Conservation (phyloP, 2,888 invertebrate species). For the Invenusta paracnida region DNA sequence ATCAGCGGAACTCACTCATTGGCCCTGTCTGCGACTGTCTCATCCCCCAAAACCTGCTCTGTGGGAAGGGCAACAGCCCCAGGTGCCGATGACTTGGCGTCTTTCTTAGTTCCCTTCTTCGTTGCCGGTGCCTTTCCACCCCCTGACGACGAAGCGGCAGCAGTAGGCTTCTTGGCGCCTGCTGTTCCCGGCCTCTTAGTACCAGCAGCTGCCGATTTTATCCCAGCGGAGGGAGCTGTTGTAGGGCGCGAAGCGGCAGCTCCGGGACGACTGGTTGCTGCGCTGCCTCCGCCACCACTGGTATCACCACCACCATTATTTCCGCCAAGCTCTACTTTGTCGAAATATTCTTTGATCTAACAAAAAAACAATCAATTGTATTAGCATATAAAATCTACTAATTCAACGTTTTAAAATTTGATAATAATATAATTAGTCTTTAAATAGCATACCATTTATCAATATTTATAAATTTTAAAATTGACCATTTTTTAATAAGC, state of each 20-base stretch:
- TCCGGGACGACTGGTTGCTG: constrained; percentile 44
- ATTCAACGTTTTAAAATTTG: too few relatives aligned
- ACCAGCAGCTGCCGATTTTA: background rate
- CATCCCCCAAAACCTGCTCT: constrained; percentile 60
- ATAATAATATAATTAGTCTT: too few relatives aligned
- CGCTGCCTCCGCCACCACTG: constrained; percentile 45
- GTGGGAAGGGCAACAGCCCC: constrained; percentile 40
- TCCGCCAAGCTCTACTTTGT: constrained; percentile 72
- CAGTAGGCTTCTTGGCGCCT: constrained; percentile 41
- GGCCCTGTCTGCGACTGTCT: constrained; percentile 74
- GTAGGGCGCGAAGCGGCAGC: background rate
- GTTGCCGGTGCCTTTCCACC: background rate
- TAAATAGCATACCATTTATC: too few relatives aligned
- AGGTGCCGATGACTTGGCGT: constrained; percentile 46
- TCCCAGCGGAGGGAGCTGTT: background rate
- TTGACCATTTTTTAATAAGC: too few relatives aligned
- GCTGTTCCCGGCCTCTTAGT: constrained; percentile 27
- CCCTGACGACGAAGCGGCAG: constrained; percentile 46
- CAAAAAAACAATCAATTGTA: too few relatives aligned
- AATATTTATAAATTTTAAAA: too few relatives aligned
- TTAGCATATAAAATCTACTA: too few relatives aligned
- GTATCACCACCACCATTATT: constrained; percentile 48
- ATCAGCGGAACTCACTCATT: constrained; percentile 62
- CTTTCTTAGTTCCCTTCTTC: constrained; percentile 34
- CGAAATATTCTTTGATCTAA: constrained; percentile 78